phyloP scores from a whole-genome alignment of 35 echinoderm and acorn worm species.

The Amphiura filiformis region DNA sequence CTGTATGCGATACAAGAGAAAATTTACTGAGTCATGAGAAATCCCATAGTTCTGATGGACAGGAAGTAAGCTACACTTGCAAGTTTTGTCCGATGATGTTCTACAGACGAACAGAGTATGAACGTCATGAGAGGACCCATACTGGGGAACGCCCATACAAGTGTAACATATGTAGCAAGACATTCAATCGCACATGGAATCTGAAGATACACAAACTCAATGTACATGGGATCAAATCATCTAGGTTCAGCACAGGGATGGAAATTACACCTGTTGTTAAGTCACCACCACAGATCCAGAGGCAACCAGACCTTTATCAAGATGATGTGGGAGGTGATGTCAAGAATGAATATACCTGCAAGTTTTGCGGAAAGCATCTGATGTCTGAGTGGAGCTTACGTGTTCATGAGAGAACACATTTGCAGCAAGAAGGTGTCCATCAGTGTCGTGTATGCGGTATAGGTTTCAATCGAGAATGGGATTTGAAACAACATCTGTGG shows the following conservation, averaged over 20 bases:
- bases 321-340: neutral
- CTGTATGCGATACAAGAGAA: neutral
- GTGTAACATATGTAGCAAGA: neutral
- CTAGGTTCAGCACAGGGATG: neutral
- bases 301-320: neutral
- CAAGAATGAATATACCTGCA: neutral
- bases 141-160: neutral
- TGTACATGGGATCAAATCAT: neutral
- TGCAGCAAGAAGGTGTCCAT: neutral
- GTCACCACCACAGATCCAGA: neutral
- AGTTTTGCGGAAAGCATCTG: neutral
- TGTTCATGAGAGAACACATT: neutral
- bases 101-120: neutral
- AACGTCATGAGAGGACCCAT: neutral
- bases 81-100: neutral
- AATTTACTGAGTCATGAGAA: conserved; percentile 3
- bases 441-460: neutral
- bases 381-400: neutral
- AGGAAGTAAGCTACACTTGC: neutral
- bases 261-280: neutral
- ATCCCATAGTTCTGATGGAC: neutral
- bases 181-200: neutral
- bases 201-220: neutral
- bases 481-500: neutral
- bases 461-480: neutral